Evolutionary conservation across 2,888 invertebrate species (phyloP).

Genomic region (Mechanitis messenoides): DNA sequence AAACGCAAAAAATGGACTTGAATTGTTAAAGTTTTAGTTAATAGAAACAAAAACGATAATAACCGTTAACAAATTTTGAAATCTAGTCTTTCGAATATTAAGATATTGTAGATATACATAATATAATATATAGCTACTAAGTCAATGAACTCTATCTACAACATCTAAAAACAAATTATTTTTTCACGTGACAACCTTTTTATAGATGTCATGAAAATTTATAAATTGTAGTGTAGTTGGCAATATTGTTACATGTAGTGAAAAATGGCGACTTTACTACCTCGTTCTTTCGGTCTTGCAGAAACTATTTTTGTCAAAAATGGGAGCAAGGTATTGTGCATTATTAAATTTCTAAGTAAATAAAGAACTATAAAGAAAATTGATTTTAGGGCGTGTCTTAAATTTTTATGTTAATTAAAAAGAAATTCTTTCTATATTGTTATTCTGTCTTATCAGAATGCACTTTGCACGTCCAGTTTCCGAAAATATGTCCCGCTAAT

Average conservation of each 20-base stretch:
- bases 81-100: too few species aligned
- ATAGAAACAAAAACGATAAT: too few species aligned
- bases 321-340: slow-evolving; percentile 80
- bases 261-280: slow-evolving; percentile 88
- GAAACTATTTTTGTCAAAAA: slow-evolving; percentile 82
- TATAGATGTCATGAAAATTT: slow-evolving; percentile 2
- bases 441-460: slow-evolving; percentile 9
- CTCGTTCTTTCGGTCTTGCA: slow-evolving; percentile 81
- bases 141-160: too few species aligned
- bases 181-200: slow-evolving; percentile 6
- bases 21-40: too few species aligned
- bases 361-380: background rate
- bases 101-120: too few species aligned
- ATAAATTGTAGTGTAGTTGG: slow-evolving; percentile 5
- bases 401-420: too few species aligned
- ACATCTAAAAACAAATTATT: background rate
- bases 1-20: too few species aligned
- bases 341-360: background rate
- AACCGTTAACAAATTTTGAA: too few species aligned
- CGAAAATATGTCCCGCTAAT: slow-evolving; percentile 22
- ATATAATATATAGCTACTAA: background rate
- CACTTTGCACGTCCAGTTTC: slow-evolving; percentile 13
- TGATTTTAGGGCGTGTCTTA: too few species aligned
- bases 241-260: slow-evolving; percentile 25
- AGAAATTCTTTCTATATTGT: background rate